Percentiles rank a stretch among this genome's conserved stretches.
These are phyloP conservation scores for Mythimna impura DNA, from an alignment of 2,888 invertebrate genomes.

Conservation along the genomic window DNA sequence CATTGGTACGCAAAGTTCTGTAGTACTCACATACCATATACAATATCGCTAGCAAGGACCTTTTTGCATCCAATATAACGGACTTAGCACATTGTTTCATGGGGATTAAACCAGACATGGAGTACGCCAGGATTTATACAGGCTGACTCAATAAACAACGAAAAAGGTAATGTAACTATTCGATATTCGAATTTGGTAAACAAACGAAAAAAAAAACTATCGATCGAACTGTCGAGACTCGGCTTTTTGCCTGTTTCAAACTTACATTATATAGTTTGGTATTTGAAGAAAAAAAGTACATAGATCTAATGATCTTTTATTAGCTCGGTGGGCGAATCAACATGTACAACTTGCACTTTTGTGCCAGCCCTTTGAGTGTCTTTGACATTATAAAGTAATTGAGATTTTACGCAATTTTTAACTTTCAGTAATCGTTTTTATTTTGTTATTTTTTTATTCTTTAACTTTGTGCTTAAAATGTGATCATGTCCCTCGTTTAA, in stretches of 20 bases:
- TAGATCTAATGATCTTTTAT: no score
- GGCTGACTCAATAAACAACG: conserved; percentile 1
- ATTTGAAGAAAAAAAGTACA: no score
- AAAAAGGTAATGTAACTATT: not conserved
- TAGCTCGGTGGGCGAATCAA: no score
- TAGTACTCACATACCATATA: not conserved
- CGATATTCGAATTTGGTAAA: not conserved
- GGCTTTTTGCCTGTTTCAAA: no score
- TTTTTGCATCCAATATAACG: conserved; percentile 29
- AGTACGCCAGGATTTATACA: conserved; percentile 34
- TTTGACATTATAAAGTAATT: no score
- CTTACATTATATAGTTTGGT: no score
- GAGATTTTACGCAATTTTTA: not conserved
- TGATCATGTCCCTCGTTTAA: conserved; percentile 18
- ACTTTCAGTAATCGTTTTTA: no score
- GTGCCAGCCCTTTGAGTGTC: no score
- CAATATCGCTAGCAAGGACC: not conserved
- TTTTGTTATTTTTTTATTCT: not conserved
- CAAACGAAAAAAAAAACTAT: not conserved
- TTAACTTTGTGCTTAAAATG: not conserved
- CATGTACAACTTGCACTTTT: no score
- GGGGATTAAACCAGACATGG: conserved; percentile 39
- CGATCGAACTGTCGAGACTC: no score
- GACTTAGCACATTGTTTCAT: conserved; percentile 38
- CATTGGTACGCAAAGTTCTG: not conserved